Evolutionary conservation across 2,113 vertebrate species (phyloP).

Genomic region (Macrotus californicus): DNA sequence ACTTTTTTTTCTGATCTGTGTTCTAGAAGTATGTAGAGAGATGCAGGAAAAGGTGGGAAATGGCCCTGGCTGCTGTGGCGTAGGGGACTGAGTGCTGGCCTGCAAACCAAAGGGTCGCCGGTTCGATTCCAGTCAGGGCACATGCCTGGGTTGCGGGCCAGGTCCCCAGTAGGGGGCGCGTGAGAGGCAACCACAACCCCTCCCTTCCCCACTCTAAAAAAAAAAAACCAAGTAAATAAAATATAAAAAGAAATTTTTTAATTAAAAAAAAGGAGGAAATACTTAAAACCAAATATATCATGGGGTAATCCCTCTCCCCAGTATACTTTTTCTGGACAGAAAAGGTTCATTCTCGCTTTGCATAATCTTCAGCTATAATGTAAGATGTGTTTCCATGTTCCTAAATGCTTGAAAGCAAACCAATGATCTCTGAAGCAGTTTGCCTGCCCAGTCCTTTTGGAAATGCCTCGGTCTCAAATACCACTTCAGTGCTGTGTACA

Average conservation of each 20-base stretch:
- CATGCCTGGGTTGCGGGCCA: too few species aligned
- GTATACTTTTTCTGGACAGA: not conserved
- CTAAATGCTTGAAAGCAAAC: not conserved
- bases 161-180: too few species aligned
- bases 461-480: conserved; percentile 57
- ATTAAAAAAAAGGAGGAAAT: not conserved
- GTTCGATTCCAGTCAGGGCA: too few species aligned
- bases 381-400: not conserved
- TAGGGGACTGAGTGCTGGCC: too few species aligned
- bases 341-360: conserved; percentile 13
- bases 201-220: too few species aligned
- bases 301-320: not conserved
- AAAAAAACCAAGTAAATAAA: too few species aligned
- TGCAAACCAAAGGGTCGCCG: too few species aligned
- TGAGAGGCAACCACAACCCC: too few species aligned
- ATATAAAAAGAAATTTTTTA: too few species aligned
- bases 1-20: not conserved
- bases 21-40: not conserved
- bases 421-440: not conserved
- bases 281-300: not conserved
- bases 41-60: not conserved
- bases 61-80: too few species aligned
- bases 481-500: conserved; percentile 73
- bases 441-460: not conserved
- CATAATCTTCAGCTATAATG: not conserved